Evolutionary conservation across 2,888 invertebrate genomes (phyloP).

Genomic region (Cotesia congregata): DNA sequence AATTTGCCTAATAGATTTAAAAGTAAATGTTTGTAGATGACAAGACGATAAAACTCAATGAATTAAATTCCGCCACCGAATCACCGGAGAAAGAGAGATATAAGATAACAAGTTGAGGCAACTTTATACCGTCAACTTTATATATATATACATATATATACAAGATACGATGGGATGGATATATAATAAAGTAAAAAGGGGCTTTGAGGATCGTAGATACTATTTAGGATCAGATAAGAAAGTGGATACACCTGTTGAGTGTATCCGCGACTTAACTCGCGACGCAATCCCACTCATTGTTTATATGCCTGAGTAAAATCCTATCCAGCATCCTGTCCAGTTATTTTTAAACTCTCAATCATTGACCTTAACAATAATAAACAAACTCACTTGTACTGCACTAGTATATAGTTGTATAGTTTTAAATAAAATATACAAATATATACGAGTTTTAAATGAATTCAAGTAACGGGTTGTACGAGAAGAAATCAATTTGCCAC

Average conservation of each 20-base stretch:
- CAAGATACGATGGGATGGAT: background rate
- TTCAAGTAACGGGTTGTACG: conserved; percentile 5
- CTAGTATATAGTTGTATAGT: background rate
- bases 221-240: conserved; percentile 47
- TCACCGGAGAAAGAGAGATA: conserved; percentile 39
- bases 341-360: conserved; percentile 13
- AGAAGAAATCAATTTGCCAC: conserved; percentile 55
- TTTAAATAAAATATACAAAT: background rate
- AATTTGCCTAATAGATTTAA: background rate
- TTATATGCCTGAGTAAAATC: conserved; percentile 7
- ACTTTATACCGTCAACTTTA: background rate
- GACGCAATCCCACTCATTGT: conserved; percentile 28
- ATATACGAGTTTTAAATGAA: conserved; percentile 9
- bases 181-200: conserved; percentile 23
- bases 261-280: background rate
- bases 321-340: background rate
- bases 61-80: conserved; percentile 55
- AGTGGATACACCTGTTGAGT: conserved; percentile 51
- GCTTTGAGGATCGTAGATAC: conserved; percentile 42
- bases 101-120: conserved; percentile 43
- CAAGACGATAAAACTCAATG: conserved; percentile 38
- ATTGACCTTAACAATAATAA: background rate
- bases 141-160: no score
- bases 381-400: background rate
- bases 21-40: conserved; percentile 38